phyloP scores from a whole-genome alignment of 1,140 invertebrate genomes.

The Hypothenemus hampei region DNA sequence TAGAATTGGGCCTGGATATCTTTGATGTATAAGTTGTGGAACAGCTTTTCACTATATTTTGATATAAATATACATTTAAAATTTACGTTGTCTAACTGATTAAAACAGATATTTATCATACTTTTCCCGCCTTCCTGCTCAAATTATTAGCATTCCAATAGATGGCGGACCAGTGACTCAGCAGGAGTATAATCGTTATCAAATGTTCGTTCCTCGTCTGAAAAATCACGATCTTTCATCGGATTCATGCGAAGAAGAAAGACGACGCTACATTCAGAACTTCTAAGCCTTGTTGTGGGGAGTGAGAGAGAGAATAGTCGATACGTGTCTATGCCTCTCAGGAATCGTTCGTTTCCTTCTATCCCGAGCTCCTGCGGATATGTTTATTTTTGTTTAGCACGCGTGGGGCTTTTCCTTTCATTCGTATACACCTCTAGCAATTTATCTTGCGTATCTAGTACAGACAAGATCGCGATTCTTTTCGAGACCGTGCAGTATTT shows the following conservation, averaged over 20 bases:
- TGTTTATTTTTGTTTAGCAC: slow-evolving; percentile 9
- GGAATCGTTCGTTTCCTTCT: slow-evolving; percentile 12
- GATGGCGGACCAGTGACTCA: neutral
- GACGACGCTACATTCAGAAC: neutral
- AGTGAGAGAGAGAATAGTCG: too few species aligned
- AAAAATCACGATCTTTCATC: neutral
- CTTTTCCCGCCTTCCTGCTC: too few species aligned
- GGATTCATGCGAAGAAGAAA: slow-evolving; percentile 4
- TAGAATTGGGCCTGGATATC: too few species aligned
- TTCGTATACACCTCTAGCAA: slow-evolving; percentile 7
- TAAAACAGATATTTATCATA: too few species aligned
- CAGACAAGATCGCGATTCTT: slow-evolving; percentile 30
- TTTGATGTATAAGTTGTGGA: too few species aligned
- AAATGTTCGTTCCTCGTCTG: slow-evolving; percentile 7
- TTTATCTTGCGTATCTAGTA: slow-evolving; percentile 31
- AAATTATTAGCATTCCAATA: neutral
- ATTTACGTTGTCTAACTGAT: too few species aligned
- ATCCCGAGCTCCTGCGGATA: neutral
- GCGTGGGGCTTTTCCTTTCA: slow-evolving; percentile 9
- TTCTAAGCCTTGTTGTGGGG: neutral
- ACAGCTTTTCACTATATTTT: too few species aligned
- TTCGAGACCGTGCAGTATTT: slow-evolving; percentile 11
- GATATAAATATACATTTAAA: too few species aligned
- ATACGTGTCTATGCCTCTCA: neutral
- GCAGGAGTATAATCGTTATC: slow-evolving; percentile 6